Percentiles rank a stretch among this genome's conserved stretches.
Evolutionary conservation across 1,140 invertebrate species (phyloP).

Genomic region (Littorina saxatilis): DNA sequence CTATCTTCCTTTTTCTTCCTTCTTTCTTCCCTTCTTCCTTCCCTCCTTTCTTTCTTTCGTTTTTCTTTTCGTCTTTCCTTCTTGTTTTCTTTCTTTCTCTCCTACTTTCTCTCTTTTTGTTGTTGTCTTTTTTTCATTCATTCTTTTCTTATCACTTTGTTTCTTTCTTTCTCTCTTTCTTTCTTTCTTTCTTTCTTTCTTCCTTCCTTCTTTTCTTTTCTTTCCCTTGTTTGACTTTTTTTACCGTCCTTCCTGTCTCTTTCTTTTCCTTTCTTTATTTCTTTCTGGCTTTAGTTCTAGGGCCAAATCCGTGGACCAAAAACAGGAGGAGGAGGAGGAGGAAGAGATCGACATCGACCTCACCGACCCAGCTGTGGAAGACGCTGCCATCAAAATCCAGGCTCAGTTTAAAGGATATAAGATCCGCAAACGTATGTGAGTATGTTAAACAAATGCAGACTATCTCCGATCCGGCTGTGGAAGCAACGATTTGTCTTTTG

Average conservation of each 20-base stretch:
- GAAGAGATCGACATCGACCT: too few species aligned
- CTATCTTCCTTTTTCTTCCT: constrained; percentile 12
- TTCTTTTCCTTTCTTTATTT: constrained; percentile 36
- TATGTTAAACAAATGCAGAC: too few species aligned
- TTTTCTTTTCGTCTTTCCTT: background rate
- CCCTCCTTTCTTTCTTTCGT: background rate
- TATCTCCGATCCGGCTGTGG: too few species aligned
- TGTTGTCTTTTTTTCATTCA: background rate
- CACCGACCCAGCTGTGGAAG: too few species aligned
- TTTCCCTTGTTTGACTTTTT: background rate
- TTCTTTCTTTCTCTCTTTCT: constrained; percentile 40
- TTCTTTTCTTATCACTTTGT: constrained; percentile 9
- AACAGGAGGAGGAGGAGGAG: too few species aligned
- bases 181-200: constrained; percentile 41
- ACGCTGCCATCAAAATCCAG: too few species aligned
- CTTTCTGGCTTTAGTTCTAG: background rate
- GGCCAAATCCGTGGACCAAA: too few species aligned
- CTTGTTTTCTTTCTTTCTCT: background rate
- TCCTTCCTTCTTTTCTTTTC: background rate
- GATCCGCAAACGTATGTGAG: too few species aligned
- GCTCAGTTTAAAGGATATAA: too few species aligned
- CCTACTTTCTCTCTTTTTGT: constrained; percentile 21
- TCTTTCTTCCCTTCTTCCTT: background rate
- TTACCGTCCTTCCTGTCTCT: constrained; percentile 28
- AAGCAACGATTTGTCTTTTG: too few species aligned